Conservation (phyloP, 2,113 vertebrate species). For the Burhinus oedicnemus region DNA sequence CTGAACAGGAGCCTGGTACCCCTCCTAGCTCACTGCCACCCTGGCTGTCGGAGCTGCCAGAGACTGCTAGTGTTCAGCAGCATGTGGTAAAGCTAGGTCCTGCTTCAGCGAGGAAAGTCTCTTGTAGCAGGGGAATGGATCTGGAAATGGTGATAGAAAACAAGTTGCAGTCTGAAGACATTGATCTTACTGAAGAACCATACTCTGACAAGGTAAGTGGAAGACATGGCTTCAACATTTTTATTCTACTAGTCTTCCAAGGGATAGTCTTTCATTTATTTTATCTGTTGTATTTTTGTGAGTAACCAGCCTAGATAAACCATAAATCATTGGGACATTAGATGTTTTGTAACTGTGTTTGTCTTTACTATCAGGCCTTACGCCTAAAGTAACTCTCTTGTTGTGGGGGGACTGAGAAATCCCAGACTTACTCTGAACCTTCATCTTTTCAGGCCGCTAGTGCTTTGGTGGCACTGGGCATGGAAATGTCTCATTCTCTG, state of each 20-base stretch:
- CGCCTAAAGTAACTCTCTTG: not conserved
- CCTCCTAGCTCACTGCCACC: constrained; percentile 79
- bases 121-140: constrained; percentile 83
- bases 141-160: constrained; percentile 87
- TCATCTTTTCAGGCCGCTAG: not conserved
- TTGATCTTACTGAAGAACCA: constrained; percentile 95
- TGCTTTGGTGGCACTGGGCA: not conserved
- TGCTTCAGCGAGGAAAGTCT: constrained; percentile 79
- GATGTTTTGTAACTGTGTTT: not conserved
- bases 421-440: not conserved
- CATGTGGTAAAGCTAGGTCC: constrained; percentile 85
- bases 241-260: not conserved
- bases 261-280: not conserved
- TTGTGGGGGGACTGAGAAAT: not conserved
- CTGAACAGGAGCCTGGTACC: constrained; percentile 71
- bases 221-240: not conserved
- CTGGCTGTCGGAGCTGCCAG: constrained; percentile 81
- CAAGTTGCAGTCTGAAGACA: constrained; percentile 86
- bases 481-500: not conserved
- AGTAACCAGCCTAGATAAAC: not conserved
- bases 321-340: not conserved
- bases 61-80: constrained; percentile 78
- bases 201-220: constrained; percentile 93
- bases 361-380: not conserved
- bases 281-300: not conserved